Conservation (phyloP, 2,113 vertebrate genomes). For the Ptyas mucosa region DNA sequence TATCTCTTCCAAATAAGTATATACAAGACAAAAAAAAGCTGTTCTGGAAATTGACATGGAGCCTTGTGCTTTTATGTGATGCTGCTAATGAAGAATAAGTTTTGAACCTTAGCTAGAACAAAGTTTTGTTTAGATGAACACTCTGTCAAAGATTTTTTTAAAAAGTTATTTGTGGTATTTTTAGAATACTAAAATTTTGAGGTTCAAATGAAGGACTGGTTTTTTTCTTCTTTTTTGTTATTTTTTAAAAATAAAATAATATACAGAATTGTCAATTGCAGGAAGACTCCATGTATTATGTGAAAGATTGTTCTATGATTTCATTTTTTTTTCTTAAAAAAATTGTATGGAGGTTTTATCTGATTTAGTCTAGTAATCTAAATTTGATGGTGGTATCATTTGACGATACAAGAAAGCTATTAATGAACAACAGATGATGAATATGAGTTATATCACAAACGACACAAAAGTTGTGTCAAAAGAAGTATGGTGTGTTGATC, state of each 20-base stretch:
- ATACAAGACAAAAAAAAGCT: conserved; percentile 32
- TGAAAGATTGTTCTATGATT: neutral
- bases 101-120: neutral
- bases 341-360: neutral
- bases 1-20: conserved; percentile 16
- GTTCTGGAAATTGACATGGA: neutral
- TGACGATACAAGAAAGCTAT: neutral
- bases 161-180: neutral
- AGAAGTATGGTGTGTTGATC: neutral
- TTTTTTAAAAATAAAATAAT: neutral
- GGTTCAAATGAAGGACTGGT: neutral
- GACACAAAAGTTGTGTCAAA: neutral
- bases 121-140: neutral
- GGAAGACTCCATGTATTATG: neutral
- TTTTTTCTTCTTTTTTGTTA: neutral
- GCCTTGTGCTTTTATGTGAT: neutral
- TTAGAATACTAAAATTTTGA: neutral
- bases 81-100: conserved; percentile 7
- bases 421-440: neutral
- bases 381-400: neutral
- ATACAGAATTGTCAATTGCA: neutral
- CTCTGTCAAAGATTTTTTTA: neutral
- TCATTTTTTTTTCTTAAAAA: neutral
- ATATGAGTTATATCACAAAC: neutral
- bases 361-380: neutral